Evolutionary conservation across 2,888 invertebrate species (phyloP), one percentile per base, ranked within the genome.

Genomic region (Leistus spinibarbis): DNA sequence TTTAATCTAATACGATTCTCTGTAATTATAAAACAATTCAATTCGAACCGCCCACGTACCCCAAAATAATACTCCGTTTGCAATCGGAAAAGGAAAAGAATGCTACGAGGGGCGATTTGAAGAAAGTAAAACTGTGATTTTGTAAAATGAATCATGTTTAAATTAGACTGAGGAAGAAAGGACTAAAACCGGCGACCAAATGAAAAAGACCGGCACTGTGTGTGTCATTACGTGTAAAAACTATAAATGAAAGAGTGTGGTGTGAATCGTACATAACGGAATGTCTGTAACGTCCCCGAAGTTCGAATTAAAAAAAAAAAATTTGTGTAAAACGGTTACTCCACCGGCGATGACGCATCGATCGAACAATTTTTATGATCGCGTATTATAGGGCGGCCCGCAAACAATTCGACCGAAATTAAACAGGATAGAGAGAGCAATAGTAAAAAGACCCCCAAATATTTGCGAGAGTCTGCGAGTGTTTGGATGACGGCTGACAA

Each of bases 281-380:
- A 40, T 40, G 1, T 13, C 10, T 10, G 13, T 10, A 40, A 40
- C 40, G 40, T 40, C 40, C 27, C 40, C 40, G 40, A 13, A 40
- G 40, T 40, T 40, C 13, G 4, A 40, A 40, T 0, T 40, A 9
- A 9, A 27, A 40, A 40, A 40, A 40, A 40, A 40, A 40, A 40
- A 40, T n/a, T n/a, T n/a, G n/a, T n/a, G n/a, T n/a, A n/a, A n/a
- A n/a, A 7, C 40, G 40, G 7, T 40, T 40, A 40, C 40, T 40
- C 40, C 13, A 5, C 88, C 88, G 88, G 86, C 87, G 88, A 88
- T 89, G 88, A 89, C 88, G 88, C 88, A 89, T 89, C 88, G 88
- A 88, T 88, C 88, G 87, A 75, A 69, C 19, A 75, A n/a, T 75
- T 69, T 66, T 65, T 19, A 27, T 71, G 40, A 40, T 40, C 54